Base-by-base conservation (phyloP, 2,888 invertebrate genomes). In the Tiphia femorata region DNA sequence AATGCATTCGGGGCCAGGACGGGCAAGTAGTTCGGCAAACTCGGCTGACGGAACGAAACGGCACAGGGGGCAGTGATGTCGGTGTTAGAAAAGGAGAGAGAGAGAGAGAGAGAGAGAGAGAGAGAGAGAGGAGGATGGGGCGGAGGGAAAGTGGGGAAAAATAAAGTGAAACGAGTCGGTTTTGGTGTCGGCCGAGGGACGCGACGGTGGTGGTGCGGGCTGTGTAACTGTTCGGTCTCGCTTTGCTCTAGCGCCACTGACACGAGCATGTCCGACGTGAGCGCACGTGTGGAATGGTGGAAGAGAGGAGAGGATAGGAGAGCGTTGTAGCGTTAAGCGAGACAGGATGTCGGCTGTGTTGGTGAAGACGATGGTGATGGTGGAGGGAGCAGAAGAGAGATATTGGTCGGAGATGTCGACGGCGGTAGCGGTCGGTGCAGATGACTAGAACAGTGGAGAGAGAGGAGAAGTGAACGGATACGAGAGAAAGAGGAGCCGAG, bases 11-110 rank as follows among this genome's bases (percentile, higher is more conserved):
- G 54, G 60, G 66, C 66, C 65, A 61, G 64, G 53, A 67, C 66
- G 68, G 67, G 76, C 72, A 71, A 70, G 70, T 66, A 73, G 76
- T 76, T 75, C 67, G 67, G 70, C 67, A 72, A 76, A 75, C 77
- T 77, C 73, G 72, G 66, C 65, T 62, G 66, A 70, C 67, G 58
- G 72, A 69, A 70, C 69, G 59, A 62, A 66, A 51, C 64, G 63
- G 56, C 49, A 23, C 2, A 16, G 37, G 35, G 4, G 14, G 49
- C 25, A 8, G 25, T 8, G 25, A 8, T 8, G 25, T 5, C 25
- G 8, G 25, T 8, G 38, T 10, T 23, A 33, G 33, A 44, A 29
- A 46, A 20, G 37, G 44, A 44, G 25, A 8, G 6, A 8, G 25
- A 5, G 25, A 8, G 5, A 8, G 25, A 5, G 25, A 33, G 33